Percentiles rank a stretch among this genome's conserved stretches.
Evolutionary conservation across 2,888 invertebrate species (phyloP).

Genomic region (Scaptomyza caliginosa): DNA sequence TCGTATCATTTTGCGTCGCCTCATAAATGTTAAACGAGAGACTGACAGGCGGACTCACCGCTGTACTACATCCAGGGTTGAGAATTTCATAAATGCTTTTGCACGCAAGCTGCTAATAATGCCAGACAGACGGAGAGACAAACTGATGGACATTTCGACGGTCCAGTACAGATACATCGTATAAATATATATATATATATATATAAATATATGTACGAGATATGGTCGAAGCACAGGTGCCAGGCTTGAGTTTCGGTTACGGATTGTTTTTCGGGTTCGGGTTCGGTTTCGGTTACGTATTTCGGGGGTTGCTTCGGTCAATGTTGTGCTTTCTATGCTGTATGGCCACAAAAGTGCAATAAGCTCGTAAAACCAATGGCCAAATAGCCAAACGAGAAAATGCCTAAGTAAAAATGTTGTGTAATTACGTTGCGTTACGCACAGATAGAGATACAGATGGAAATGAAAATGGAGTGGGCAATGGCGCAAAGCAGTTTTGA

Average conservation of each 20-base stretch:
- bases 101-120: slow-evolving; percentile 78
- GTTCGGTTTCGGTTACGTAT: slow-evolving; percentile 7
- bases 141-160: neutral
- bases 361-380: slow-evolving; percentile 77
- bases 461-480: slow-evolving; percentile 33
- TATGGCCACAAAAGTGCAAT: slow-evolving; percentile 76
- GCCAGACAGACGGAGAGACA: slow-evolving; percentile 26
- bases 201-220: neutral
- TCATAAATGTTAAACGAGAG: slow-evolving; percentile 73
- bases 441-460: slow-evolving; percentile 67
- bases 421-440: slow-evolving; percentile 76
- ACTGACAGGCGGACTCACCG: slow-evolving; percentile 26
- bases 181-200: slow-evolving; percentile 1
- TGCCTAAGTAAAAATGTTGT: slow-evolving; percentile 74
- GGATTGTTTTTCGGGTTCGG: slow-evolving; percentile 26
- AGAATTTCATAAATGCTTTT: slow-evolving; percentile 75
- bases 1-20: slow-evolving; percentile 80
- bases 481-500: slow-evolving; percentile 8
- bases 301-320: slow-evolving; percentile 47
- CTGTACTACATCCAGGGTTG: slow-evolving; percentile 33
- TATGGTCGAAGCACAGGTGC: slow-evolving; percentile 53
- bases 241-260: slow-evolving; percentile 22
- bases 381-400: slow-evolving; percentile 71
- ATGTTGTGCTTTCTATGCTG: slow-evolving; percentile 28
- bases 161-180: slow-evolving; percentile 20